Base-by-base conservation (phyloP, 2,113 vertebrate species). In the Donacobius atricapilla region DNA sequence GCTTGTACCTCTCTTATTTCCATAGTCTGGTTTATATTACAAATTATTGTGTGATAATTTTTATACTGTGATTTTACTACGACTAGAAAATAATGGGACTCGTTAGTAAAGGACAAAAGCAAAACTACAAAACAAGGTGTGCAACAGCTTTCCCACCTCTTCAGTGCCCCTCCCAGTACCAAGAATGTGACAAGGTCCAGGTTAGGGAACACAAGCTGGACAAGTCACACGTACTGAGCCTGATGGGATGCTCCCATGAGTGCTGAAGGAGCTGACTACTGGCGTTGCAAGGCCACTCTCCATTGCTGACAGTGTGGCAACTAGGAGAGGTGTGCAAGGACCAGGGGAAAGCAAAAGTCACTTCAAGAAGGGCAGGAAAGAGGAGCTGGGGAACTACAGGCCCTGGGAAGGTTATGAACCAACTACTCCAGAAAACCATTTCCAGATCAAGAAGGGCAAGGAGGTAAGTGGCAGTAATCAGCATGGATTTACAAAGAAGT, bases 171-270 rank as follows among this genome's bases (percentile, higher is more conserved):
- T 57, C 5, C 22, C n/a, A 42, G 1, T 14, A 47, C 9, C 8
- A 4, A 45, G n/a, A 1, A 30, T 5, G 30, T 13, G 42, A 30
- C 10, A n/a, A 31, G 11, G 17, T 50, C 31, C 20, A n/a, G n/a
- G 24, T 18, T 10, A 39, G 40, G 37, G 64, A 81, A 51, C 44
- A 31, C 35, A 13, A 16, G n/a, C 44, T 11, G 44, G 39, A 25
- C 65, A 33, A 12, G 31, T 40, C 24, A 31, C 17, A 8, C 0
- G 0, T 5, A 2, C 7, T n/a, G 42, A 56, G 37, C 56, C 63
- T 45, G 37, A 21, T 7, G 13, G 53, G 81, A 64, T 76, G 8
- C 25, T 54, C 31, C 47, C 30, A 54, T 4, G 17, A 54, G 31
- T 33, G 25, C 64, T 3, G 15, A 39, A 39, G 42, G 33, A 72